These are phyloP conservation scores for Pycnomerus fuliginosus DNA, from an alignment of 2,888 invertebrate genomes.

Conservation along the genomic window DNA sequence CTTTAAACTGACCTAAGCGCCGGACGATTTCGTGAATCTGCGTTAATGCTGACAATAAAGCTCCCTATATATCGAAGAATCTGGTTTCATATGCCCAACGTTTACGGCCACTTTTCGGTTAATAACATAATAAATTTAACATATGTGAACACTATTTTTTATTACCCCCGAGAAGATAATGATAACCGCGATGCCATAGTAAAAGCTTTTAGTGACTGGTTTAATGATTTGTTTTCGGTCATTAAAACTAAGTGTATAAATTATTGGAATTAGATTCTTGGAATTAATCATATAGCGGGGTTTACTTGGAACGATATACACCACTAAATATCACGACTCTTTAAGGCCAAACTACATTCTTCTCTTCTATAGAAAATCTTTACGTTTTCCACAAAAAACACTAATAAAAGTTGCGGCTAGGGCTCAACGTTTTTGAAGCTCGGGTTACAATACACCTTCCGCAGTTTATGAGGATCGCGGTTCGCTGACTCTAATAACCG, in stretches of 20 bases:
- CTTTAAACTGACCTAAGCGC: constrained; percentile 8
- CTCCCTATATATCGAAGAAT: constrained; percentile 40
- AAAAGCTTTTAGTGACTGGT: constrained; percentile 42
- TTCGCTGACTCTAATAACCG: constrained; percentile 45
- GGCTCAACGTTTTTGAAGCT: constrained; percentile 38
- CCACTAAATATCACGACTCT: too few relatives aligned
- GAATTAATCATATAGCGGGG: too few relatives aligned
- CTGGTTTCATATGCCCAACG: constrained; percentile 40
- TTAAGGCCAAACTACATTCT: too few relatives aligned
- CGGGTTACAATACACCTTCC: constrained; percentile 41
- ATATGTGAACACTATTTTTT: constrained; percentile 51
- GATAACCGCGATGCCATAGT: constrained; percentile 37
- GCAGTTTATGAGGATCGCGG: constrained; percentile 43
- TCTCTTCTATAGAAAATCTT: too few relatives aligned
- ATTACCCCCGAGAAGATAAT: constrained; percentile 38
- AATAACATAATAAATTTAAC: constrained; percentile 52
- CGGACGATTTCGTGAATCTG: constrained; percentile 12
- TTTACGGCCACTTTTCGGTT: constrained; percentile 49
- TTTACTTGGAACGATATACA: too few relatives aligned
- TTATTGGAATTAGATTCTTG: constrained; percentile 29
- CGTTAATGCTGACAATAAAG: constrained; percentile 40
- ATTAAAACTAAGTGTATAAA: constrained; percentile 34
- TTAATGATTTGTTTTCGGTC: constrained; percentile 36
- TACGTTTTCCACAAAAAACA: too few relatives aligned
- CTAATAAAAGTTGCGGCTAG: constrained; percentile 44